These are phyloP conservation scores for Xanthorhoe spadicearia DNA, from an alignment of 2,888 invertebrate species.

Conservation along the genomic window DNA sequence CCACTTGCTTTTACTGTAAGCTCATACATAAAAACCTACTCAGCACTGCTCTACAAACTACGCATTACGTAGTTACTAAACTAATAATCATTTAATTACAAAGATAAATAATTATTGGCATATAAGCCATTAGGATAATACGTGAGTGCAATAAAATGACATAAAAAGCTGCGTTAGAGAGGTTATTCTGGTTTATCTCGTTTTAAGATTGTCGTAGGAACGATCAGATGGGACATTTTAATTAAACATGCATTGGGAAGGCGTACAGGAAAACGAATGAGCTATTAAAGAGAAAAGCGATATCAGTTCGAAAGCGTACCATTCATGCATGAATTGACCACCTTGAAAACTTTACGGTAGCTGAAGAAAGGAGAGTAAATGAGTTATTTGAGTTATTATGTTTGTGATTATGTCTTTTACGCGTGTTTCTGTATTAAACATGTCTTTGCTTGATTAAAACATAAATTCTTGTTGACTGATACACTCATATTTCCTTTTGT, in stretches of 20 bases:
- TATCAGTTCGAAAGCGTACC: conserved; percentile 5
- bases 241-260: conserved; percentile 35
- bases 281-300: conserved; percentile 17
- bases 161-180: conserved; percentile 34
- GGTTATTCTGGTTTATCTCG: conserved; percentile 36
- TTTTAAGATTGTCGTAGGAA: conserved; percentile 28
- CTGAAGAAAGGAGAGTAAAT: background rate
- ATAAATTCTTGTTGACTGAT: background rate
- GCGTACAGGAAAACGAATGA: conserved; percentile 21
- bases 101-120: conserved; percentile 66
- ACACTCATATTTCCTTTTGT: background rate
- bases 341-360: conserved; percentile 2
- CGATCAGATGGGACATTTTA: conserved; percentile 33
- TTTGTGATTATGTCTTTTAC: background rate
- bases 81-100: conserved; percentile 57
- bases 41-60: conserved; percentile 38
- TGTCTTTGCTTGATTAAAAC: background rate
- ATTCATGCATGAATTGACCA: conserved; percentile 14
- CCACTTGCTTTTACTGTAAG: conserved; percentile 34
- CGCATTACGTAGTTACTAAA: conserved; percentile 49
- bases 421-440: background rate
- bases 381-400: background rate
- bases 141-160: conserved; percentile 50
- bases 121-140: conserved; percentile 60
- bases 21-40: conserved; percentile 42